A percentile compares a stretch with the other conserved stretches of the same genome.
phyloP scores from a whole-genome alignment of 2,113 vertebrate genomes.

The Eurystomus gularis region DNA sequence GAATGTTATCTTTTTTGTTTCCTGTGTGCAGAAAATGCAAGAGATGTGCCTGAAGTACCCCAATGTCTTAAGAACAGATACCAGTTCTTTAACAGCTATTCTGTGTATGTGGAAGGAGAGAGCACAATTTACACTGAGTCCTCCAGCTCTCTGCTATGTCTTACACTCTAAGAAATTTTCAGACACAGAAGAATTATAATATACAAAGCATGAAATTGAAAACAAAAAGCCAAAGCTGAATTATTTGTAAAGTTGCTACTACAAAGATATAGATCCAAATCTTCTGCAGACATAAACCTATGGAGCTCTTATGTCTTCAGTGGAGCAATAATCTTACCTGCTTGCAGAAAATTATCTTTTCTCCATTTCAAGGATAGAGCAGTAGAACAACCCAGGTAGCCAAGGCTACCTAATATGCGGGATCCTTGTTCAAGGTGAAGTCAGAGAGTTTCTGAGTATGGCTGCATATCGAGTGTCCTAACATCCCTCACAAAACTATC shows the following conservation, averaged over 20 bases:
- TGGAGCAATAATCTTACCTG: background rate
- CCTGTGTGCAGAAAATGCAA: background rate
- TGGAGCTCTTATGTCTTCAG: background rate
- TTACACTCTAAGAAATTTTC: background rate
- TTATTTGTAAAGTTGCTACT: conserved; percentile 1
- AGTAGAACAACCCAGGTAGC: background rate
- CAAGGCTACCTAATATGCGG: background rate
- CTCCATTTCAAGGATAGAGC: background rate
- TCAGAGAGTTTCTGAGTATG: background rate
- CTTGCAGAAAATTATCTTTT: background rate
- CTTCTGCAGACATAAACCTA: background rate
- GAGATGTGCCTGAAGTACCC: background rate
- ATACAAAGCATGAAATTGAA: background rate
- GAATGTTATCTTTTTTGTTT: background rate
- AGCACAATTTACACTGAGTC: background rate
- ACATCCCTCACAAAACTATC: background rate
- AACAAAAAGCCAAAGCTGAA: background rate
- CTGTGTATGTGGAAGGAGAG: background rate
- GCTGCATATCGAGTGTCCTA: background rate
- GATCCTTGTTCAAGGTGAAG: background rate
- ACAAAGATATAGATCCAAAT: background rate
- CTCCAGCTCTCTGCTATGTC: background rate
- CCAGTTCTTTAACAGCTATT: background rate
- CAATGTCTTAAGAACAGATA: background rate
- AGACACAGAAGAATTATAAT: conserved; percentile 8